These are phyloP conservation scores for Ganaspis sp. DNA, from an alignment of 1,140 invertebrate genomes.

Conservation along the genomic window DNA sequence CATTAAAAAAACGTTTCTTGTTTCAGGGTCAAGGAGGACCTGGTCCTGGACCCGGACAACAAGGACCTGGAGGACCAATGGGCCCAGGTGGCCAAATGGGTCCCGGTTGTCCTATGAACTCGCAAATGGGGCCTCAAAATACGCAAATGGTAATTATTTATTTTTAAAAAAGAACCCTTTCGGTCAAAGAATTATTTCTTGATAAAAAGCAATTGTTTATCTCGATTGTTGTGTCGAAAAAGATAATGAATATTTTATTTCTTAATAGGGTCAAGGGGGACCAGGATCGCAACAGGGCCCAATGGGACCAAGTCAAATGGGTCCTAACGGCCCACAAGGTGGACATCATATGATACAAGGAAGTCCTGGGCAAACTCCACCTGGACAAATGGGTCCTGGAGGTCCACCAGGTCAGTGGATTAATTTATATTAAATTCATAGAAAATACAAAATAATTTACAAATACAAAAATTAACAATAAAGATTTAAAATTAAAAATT, in stretches of 20 bases:
- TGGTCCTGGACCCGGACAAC: slow-evolving; percentile 55
- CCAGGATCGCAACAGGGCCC: slow-evolving; percentile 57
- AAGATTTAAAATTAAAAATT: too few species aligned
- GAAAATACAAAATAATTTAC: too few species aligned
- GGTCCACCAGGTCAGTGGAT: slow-evolving; percentile 24
- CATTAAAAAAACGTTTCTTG: neutral
- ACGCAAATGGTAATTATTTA: too few species aligned
- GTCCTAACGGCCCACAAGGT: slow-evolving; percentile 53
- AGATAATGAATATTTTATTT: neutral
- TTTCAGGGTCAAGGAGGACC: slow-evolving; percentile 64
- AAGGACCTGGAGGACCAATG: slow-evolving; percentile 52
- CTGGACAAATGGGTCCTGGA: slow-evolving; percentile 47
- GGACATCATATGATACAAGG: slow-evolving; percentile 45
- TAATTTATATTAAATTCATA: neutral
- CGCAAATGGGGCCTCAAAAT: too few species aligned
- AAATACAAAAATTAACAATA: too few species aligned
- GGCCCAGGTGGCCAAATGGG: slow-evolving; percentile 41
- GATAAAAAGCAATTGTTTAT: too few species aligned
- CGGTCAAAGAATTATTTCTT: too few species aligned
- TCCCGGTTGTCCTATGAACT: too few species aligned
- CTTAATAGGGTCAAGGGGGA: slow-evolving; percentile 62
- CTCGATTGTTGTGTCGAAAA: neutral
- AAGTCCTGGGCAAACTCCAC: slow-evolving; percentile 45
- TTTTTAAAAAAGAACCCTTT: too few species aligned
- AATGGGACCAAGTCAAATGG: slow-evolving; percentile 50